A percentile compares a stretch with the other conserved stretches of the same genome.
phyloP scores from a whole-genome alignment of 1,140 invertebrate species.

The Geopemphigus sp. region DNA sequence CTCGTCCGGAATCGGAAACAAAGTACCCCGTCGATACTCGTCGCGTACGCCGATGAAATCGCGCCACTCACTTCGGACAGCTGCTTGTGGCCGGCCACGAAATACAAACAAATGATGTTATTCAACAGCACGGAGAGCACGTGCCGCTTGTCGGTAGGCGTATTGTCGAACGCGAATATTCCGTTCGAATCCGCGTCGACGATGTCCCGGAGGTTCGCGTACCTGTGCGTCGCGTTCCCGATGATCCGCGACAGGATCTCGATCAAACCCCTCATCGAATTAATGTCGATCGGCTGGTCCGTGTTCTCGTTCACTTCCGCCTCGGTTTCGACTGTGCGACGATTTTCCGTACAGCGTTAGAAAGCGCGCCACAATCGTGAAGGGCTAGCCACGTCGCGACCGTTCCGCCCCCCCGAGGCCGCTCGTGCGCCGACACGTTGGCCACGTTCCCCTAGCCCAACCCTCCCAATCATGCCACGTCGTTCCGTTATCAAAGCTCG shows the following conservation, averaged over 20 bases:
- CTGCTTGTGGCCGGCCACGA: background rate
- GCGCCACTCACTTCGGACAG: constrained; percentile 1
- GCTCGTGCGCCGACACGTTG: too few species aligned
- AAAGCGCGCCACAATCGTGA: too few species aligned
- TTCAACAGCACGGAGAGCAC: constrained; percentile 11
- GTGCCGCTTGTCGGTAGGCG: background rate
- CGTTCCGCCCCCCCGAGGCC: too few species aligned
- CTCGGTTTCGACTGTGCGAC: background rate
- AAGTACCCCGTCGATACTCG: background rate
- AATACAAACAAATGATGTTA: constrained; percentile 26
- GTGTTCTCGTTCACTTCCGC: background rate
- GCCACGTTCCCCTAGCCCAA: too few species aligned
- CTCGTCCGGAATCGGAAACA: background rate
- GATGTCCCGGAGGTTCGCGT: background rate
- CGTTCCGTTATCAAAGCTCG: too few species aligned
- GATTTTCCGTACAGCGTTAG: too few species aligned
- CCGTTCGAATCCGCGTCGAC: background rate
- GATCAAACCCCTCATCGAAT: background rate
- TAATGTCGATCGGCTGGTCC: background rate
- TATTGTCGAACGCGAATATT: background rate
- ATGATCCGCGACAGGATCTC: background rate
- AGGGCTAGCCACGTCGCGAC: too few species aligned
- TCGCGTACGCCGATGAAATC: background rate
- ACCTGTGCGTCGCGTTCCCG: background rate
- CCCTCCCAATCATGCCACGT: too few species aligned